phyloP scores from a whole-genome alignment of 2,797 vertebrate genomes.

The Furcifer pardalis region DNA sequence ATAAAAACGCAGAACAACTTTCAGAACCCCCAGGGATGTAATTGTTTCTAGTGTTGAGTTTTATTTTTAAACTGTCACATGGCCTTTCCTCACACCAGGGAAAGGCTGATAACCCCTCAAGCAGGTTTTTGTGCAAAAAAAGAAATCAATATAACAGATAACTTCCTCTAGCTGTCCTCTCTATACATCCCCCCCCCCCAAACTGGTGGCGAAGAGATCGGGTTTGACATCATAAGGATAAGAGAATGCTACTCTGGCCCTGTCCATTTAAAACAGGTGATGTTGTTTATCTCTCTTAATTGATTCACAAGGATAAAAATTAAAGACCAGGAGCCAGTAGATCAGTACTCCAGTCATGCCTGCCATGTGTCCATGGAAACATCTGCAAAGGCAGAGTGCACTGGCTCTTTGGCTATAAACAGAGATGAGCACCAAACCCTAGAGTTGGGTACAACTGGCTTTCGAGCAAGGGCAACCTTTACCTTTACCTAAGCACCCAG shows the following conservation, averaged over 20 bases:
- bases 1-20: constrained; percentile 46
- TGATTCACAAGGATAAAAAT: background rate
- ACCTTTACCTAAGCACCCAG: too few species aligned
- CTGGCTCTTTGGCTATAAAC: too few species aligned
- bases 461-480: too few species aligned
- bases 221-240: background rate
- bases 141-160: constrained; percentile 9
- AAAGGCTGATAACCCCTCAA: constrained; percentile 8
- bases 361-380: too few species aligned
- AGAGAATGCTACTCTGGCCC: fast-evolving
- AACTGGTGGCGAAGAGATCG: fast-evolving
- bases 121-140: background rate
- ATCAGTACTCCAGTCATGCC: too few species aligned
- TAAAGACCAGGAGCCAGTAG: background rate
- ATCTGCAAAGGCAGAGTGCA: too few species aligned
- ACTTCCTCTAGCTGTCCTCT: background rate
- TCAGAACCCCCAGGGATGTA: constrained; percentile 38
- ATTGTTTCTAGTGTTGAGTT: constrained; percentile 36
- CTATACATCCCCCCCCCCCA: background rate
- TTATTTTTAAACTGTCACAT: constrained; percentile 46
- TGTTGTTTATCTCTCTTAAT: background rate
- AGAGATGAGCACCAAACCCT: too few species aligned
- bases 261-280: background rate
- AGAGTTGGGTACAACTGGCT: too few species aligned
- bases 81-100: background rate